Evolutionary conservation across 2,888 invertebrate genomes (phyloP).

Genomic region (Thelaira solivaga): DNA sequence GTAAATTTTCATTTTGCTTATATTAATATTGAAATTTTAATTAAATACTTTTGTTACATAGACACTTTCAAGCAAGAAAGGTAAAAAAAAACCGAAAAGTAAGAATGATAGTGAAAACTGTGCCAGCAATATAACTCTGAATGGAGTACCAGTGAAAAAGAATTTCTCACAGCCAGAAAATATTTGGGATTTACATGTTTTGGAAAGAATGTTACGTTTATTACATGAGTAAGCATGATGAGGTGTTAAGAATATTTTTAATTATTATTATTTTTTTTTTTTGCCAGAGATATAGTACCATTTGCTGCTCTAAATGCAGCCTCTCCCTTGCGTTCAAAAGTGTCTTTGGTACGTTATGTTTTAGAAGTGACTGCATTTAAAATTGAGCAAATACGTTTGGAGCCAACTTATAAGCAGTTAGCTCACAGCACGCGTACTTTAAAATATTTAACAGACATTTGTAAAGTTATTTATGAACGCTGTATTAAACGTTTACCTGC

Average conservation of each 20-base stretch:
- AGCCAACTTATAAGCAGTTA: constrained; percentile 73
- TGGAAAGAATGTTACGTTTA: constrained; percentile 71
- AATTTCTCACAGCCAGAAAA: constrained; percentile 71
- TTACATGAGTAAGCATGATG: constrained; percentile 69
- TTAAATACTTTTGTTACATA: not conserved
- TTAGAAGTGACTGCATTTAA: constrained; percentile 73
- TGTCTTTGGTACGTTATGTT: constrained; percentile 79
- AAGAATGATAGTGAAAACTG: constrained; percentile 62
- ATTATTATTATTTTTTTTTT: not conserved
- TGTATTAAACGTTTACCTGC: constrained; percentile 78
- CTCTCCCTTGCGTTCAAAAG: constrained; percentile 77
- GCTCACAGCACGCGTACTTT: constrained; percentile 71
- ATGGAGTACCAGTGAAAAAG: constrained; percentile 69
- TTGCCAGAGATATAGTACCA: constrained; percentile 76
- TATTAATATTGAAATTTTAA: too few species aligned
- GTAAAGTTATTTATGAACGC: constrained; percentile 75
- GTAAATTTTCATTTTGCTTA: constrained; percentile 54
- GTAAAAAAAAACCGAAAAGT: constrained; percentile 65
- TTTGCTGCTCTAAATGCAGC: constrained; percentile 78
- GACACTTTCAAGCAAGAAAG: constrained; percentile 64
- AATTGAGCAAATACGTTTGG: constrained; percentile 69
- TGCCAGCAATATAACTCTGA: constrained; percentile 69
- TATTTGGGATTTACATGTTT: constrained; percentile 73
- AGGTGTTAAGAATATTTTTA: not conserved
- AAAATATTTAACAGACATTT: constrained; percentile 71